Evolutionary conservation across 2,113 vertebrate genomes (phyloP).

Genomic region (Casuarius casuarius): DNA sequence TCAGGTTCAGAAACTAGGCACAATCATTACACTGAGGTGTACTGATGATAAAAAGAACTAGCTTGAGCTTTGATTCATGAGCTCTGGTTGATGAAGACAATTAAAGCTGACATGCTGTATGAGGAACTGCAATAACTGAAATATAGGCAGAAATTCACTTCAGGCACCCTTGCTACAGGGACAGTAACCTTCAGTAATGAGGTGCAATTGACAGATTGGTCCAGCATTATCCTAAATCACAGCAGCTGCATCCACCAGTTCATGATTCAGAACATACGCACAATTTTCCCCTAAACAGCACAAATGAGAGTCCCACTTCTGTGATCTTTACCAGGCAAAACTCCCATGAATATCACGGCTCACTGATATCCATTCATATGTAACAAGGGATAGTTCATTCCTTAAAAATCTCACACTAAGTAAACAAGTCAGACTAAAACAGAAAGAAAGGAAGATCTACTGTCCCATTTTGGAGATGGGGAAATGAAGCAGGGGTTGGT

Average conservation of each 20-base stretch:
- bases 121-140: not conserved
- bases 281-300: not conserved
- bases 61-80: not conserved
- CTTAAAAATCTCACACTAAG: not conserved
- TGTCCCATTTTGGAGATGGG: not conserved
- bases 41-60: not conserved
- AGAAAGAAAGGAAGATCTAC: not conserved
- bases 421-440: not conserved
- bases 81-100: not conserved
- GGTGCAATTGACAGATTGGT: not conserved
- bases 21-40: not conserved
- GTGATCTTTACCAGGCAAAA: not conserved
- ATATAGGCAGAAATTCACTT: not conserved
- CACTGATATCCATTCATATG: not conserved
- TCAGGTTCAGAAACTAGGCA: not conserved
- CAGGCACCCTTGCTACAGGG: not conserved
- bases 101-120: not conserved
- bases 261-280: not conserved
- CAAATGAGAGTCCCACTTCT: not conserved
- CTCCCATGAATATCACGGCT: not conserved
- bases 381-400: not conserved
- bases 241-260: not conserved
- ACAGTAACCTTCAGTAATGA: not conserved
- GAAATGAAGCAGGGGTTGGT: not conserved
- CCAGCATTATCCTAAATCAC: not conserved